Evolutionary conservation across 1,140 invertebrate genomes (phyloP), one percentile per base, ranked within the genome.

Genomic region (Drosophila athabasca): DNA sequence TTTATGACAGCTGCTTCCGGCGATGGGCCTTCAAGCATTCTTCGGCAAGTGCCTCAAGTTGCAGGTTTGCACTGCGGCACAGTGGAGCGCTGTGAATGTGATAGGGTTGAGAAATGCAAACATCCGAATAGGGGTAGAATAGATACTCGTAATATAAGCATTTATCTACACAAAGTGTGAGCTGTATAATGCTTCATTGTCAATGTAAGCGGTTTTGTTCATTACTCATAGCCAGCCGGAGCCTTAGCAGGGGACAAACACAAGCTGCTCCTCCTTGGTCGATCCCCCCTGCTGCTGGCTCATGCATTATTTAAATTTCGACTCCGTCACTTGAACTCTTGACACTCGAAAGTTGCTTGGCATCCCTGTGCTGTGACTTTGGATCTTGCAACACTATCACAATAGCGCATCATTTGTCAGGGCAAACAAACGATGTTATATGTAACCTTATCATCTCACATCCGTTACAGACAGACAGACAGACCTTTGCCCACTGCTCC

Each of bases 401-500:
- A 87, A 87, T 82, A 39, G 35, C 35, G 11, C 79, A 87, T 87
- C 83, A 88, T 88, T 88, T 88, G 83, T 88, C 83, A 83, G 68
- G 49, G 83, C 76, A 84, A 85, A 88, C 83, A 88, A 88, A 88
- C 83, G 83, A 88, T 83, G 83, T 88, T 88, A 84, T 84, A 88
- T 83, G 79, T 83, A 88, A 88, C 84, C 83, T 88, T 88, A 88
- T 88, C 83, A 88, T 88, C 83, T 89, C 76, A 79, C 79, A 88
- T 88, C 83, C 83, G 83, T 66, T 70, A 76, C 79, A 88, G 79
- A 88, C 83, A 74, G 59, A 17, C 52, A 74, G n/a, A 35, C 15
- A 15, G 65, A 57, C 52, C 35, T 6, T 43, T 44, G 45, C 1
- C 29, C 26, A n/a, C n/a, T 15, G 41, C 29, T 49, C 7, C 9